Percentiles rank a stretch among this genome's conserved stretches.
These are phyloP conservation scores for Pitangus sulphuratus DNA, from an alignment of 2,797 vertebrate genomes.

Conservation along the genomic window DNA sequence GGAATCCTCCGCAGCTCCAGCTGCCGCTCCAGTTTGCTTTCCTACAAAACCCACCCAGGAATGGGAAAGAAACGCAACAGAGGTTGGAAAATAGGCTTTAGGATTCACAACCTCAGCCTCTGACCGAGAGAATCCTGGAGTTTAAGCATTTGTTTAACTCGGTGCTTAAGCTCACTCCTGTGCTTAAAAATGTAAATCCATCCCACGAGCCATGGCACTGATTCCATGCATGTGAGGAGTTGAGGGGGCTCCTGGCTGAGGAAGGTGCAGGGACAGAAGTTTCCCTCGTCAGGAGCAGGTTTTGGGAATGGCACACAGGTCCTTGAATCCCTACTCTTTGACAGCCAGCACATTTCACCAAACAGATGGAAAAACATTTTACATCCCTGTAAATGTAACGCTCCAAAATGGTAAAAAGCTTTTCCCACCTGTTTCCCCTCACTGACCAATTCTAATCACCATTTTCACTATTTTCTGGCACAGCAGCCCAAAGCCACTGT, in stretches of 20 bases:
- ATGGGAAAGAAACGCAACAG: background rate
- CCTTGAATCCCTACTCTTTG: background rate
- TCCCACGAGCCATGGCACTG: accelerated
- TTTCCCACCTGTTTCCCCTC: background rate
- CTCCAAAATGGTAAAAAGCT: background rate
- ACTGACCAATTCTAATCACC: background rate
- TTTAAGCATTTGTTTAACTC: background rate
- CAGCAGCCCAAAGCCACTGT: background rate
- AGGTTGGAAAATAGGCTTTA: background rate
- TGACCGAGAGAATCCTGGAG: background rate
- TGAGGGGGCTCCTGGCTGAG: background rate
- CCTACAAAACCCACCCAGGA: background rate
- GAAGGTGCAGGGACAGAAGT: background rate
- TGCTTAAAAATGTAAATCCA: accelerated
- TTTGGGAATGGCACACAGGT: background rate
- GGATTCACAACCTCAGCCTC: background rate
- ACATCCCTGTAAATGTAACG: background rate
- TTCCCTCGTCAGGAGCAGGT: background rate
- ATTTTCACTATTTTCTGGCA: background rate
- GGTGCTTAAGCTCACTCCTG: background rate
- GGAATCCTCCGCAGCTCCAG: background rate
- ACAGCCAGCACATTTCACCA: background rate
- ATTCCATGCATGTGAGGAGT: accelerated
- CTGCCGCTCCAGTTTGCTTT: background rate
- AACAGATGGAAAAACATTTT: background rate